phyloP scores from a whole-genome alignment of 2,113 vertebrate species.

The Plestiodon gilberti region DNA sequence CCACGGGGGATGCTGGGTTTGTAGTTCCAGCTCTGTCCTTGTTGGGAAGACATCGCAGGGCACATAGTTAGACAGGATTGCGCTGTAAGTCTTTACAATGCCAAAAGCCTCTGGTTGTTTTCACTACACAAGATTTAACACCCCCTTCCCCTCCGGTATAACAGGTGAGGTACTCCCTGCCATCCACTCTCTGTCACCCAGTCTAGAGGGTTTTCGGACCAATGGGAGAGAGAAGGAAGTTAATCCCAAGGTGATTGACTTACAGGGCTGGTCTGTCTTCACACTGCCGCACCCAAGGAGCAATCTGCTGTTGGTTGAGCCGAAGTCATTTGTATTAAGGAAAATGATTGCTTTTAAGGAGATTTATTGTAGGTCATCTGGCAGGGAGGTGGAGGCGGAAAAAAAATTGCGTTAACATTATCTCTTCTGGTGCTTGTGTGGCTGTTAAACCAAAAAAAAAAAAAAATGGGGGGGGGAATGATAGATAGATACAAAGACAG shows the following conservation, averaged over 20 bases:
- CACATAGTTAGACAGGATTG: too few relatives aligned
- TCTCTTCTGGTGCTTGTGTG: slow-evolving; percentile 47
- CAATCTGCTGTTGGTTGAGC: fast-evolving
- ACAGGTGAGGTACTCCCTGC: neutral
- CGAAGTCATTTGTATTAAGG: neutral
- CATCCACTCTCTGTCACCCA: neutral
- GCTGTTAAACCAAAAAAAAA: slow-evolving; percentile 37
- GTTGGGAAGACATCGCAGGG: too few relatives aligned
- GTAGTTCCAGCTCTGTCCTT: too few relatives aligned
- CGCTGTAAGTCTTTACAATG: too few relatives aligned
- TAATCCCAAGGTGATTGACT: neutral
- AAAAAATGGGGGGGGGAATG: slow-evolving; percentile 28
- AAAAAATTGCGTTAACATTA: slow-evolving; percentile 31
- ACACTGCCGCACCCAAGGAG: neutral
- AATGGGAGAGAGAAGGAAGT: neutral
- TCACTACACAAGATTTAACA: neutral
- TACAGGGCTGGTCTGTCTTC: neutral
- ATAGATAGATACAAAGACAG: slow-evolving; percentile 60
- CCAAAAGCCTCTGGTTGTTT: neutral
- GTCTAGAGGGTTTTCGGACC: neutral
- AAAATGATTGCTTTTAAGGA: slow-evolving; percentile 50
- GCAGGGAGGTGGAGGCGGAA: slow-evolving; percentile 19
- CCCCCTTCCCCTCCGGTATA: too few relatives aligned
- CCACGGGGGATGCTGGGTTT: too few relatives aligned
- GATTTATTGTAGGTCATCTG: slow-evolving; percentile 42